Evolutionary conservation across 2,797 vertebrate species (phyloP).

Genomic region (Ataeniobius toweri): DNA sequence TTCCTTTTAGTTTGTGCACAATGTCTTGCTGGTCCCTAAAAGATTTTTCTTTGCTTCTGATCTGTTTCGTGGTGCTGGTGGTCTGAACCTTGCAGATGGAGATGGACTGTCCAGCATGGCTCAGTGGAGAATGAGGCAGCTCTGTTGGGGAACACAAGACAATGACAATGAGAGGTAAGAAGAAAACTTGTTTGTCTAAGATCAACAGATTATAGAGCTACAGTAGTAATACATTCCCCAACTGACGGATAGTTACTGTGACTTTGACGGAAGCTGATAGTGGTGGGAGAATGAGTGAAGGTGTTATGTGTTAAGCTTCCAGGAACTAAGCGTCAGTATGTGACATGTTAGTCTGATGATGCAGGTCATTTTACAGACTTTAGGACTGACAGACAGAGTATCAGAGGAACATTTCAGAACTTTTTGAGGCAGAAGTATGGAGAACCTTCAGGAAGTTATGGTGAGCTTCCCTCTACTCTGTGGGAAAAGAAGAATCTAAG

Average conservation of each 20-base stretch:
- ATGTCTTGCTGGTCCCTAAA: no score
- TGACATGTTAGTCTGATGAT: not conserved
- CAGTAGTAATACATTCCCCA: not conserved
- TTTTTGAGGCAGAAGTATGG: no score
- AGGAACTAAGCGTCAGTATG: not conserved
- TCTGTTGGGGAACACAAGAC: slow-evolving; percentile 86
- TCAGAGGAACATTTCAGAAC: not conserved
- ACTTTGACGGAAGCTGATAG: not conserved
- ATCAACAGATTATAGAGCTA: not conserved
- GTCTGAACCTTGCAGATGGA: slow-evolving; percentile 55
- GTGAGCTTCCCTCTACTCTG: not conserved
- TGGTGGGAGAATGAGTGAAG: not conserved
- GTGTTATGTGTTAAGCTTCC: not conserved
- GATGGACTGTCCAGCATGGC: slow-evolving; percentile 69
- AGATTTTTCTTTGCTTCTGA: not conserved
- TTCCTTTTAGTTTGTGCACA: no score
- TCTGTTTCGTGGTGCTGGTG: not conserved
- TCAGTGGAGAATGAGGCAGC: slow-evolving; percentile 89
- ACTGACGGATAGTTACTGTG: not conserved
- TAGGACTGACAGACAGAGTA: no score
- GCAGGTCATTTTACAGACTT: no score
- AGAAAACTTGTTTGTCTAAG: not conserved
- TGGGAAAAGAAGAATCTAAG: not conserved
- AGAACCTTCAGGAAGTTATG: no score
- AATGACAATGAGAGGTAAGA: slow-evolving; percentile 74